These are phyloP conservation scores for Cygnus buccinator DNA, from an alignment of 2,113 vertebrate species.

Conservation along the genomic window DNA sequence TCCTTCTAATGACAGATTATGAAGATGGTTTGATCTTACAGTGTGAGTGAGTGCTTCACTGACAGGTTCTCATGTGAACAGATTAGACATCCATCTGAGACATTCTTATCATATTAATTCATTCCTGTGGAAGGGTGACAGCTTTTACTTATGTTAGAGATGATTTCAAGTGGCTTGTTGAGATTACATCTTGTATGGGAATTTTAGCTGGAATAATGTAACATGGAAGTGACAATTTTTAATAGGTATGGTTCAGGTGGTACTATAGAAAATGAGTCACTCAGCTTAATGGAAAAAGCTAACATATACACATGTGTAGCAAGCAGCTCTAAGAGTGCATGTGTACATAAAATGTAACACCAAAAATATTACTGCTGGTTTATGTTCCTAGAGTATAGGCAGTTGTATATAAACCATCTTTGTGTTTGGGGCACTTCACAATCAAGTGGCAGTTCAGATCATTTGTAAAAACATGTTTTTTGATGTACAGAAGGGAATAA, in stretches of 20 bases:
- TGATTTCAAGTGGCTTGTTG: conserved; percentile 74
- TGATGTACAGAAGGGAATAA: neutral
- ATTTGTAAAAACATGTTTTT: neutral
- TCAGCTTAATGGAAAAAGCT: conserved; percentile 40
- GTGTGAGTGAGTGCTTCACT: conserved; percentile 62
- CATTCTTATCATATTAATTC: conserved; percentile 75
- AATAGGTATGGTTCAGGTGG: conserved; percentile 55
- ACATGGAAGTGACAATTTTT: conserved; percentile 66
- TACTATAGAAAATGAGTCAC: conserved; percentile 31
- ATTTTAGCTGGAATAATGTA: conserved; percentile 72
- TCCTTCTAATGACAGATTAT: conserved; percentile 66
- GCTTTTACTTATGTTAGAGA: conserved; percentile 73
- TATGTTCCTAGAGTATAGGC: neutral
- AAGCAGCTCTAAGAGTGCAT: neutral
- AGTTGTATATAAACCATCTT: neutral
- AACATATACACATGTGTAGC: neutral
- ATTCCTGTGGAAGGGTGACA: conserved; percentile 75
- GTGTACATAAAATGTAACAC: neutral
- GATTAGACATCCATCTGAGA: conserved; percentile 71
- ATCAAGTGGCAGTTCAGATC: neutral
- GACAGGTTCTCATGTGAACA: conserved; percentile 71
- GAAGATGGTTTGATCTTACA: conserved; percentile 75
- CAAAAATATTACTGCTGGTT: neutral
- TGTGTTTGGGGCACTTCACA: neutral
- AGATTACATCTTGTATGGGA: conserved; percentile 78